Percentiles rank a stretch among this genome's conserved stretches.
Conservation (phyloP, 2,888 invertebrate species). For the Limnephilus auricula region DNA sequence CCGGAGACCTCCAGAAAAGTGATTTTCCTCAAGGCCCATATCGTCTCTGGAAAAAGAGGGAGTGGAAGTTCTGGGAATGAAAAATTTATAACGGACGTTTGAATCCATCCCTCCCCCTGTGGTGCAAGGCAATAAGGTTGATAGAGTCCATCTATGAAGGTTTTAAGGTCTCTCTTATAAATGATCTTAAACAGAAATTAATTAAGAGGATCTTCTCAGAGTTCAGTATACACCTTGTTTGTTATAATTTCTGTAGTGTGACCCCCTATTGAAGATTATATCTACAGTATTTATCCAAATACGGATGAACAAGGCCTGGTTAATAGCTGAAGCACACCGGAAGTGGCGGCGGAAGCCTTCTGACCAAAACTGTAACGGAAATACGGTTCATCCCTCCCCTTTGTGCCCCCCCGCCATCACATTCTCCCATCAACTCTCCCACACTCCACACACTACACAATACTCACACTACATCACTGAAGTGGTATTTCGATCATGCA, state of each 20-base stretch:
- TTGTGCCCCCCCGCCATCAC: constrained; percentile 18
- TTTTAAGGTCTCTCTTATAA: no score
- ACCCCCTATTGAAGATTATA: neutral
- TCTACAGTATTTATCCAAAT: neutral
- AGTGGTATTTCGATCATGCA: neutral
- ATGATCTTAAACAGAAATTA: no score
- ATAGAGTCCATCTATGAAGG: no score
- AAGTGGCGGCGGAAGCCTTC: constrained; percentile 60
- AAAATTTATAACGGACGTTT: no score
- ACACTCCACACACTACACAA: neutral
- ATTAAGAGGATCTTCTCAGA: no score
- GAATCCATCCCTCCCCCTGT: no score
- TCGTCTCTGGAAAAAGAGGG: no score
- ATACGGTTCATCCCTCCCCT: constrained; percentile 54
- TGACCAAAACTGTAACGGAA: constrained; percentile 65
- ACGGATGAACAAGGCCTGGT: neutral
- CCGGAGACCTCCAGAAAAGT: no score
- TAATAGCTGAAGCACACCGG: constrained; percentile 46
- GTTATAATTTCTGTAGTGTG: neutral
- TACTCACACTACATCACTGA: neutral
- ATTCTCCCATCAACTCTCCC: neutral
- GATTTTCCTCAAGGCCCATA: no score
- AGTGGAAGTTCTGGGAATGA: no score
- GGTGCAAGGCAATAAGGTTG: no score
- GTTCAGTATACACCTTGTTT: neutral